Evolutionary conservation across 2,888 invertebrate species (phyloP), one percentile per base, ranked within the genome.

Genomic region (Diaphora mendica): DNA sequence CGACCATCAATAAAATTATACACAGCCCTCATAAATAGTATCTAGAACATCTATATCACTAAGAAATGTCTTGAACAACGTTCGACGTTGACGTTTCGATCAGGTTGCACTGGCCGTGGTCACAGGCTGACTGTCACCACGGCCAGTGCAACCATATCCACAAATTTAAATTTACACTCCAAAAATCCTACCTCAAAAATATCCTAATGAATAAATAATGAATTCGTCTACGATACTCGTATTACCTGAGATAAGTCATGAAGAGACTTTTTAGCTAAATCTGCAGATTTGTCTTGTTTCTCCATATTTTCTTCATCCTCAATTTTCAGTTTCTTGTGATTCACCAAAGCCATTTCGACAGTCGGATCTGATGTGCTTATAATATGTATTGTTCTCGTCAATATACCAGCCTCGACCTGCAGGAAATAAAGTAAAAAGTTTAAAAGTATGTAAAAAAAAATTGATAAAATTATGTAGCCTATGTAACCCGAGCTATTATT

Each of bases 371-470:
- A 95, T 68, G 96, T 95, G 78, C 96, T 96, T 65, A 99, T 95
- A 70, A 98, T 97, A 86, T 98, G 97, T 73, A 97, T 93, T 0
- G 98, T 98, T 76, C 98, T 96, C 23, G 97, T 96, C 64, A 98
- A 93, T 64, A 98, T 97, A 17, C 98, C 98, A 51, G 96, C 96
- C 92, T 99, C 98, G 0, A 98, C 97, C 93, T 44, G 23, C n/a
- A 64, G 20, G 23, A 64, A 70, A 76, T 73, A 74, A 48, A 48
- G 17, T 23, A 23, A 82, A 76, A 77, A 17, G 17, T 44, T 44
- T 44, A 17, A 33, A 33, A 33, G 33, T 33, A 33, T 33, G 33
- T 33, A 33, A 33, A 33, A 2, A n/a, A n/a, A n/a, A n/a, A n/a
- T n/a, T n/a, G n/a, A n/a, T n/a, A n/a, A n/a, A n/a, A n/a, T n/a